Evolutionary conservation across 92 coral and sea anemone species (phyloP), one percentile per base, ranked within the genome.

Genomic region (Blastomussa wellsi): DNA sequence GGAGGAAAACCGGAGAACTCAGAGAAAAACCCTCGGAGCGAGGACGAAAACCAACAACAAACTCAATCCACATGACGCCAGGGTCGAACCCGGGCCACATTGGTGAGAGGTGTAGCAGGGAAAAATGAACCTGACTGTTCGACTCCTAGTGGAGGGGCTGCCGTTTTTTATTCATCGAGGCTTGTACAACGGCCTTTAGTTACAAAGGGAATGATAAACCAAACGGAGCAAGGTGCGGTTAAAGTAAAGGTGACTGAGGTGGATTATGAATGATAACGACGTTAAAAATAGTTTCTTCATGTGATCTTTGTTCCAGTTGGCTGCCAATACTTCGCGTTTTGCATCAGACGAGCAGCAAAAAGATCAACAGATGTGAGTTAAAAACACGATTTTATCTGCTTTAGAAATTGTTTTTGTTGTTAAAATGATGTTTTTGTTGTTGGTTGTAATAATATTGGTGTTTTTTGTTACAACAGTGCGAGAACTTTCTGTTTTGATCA

Each of bases 281-380:
- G n/a, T n/a, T n/a, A n/a, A n/a, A n/a, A n/a, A n/a, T n/a, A n/a
- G n/a, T n/a, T n/a, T 75, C 17, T 12, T 76, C 39, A 22, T 16
- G 62, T 20, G 28, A 1, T 10, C 52, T 39, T 65, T 81, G 39
- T 70, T 71, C 37, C 76, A 81, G 85, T 52, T 81, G 85, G 85
- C 77, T 47, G 24, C 32, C 24, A 71, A 71, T 31, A 49, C 71
- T 2, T 49, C 69, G 7, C 69, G 64, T 10, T 29, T 51, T 36
- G 36, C 51, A 20, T n/a, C 84, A 47, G 72, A 86, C 49, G 84
- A 81, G 2, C 76, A 64, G 69, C 64, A 64, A 60, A 35, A 70
- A 35, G 70, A 81, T 32, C 66, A 29, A 29, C 64, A 19, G 82
- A 14, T 70, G 75, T 81, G 47, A 51, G 85, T 71, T 55, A 6